These are phyloP conservation scores for Macrotus californicus DNA, from an alignment of 2,113 vertebrate species.

Conservation along the genomic window DNA sequence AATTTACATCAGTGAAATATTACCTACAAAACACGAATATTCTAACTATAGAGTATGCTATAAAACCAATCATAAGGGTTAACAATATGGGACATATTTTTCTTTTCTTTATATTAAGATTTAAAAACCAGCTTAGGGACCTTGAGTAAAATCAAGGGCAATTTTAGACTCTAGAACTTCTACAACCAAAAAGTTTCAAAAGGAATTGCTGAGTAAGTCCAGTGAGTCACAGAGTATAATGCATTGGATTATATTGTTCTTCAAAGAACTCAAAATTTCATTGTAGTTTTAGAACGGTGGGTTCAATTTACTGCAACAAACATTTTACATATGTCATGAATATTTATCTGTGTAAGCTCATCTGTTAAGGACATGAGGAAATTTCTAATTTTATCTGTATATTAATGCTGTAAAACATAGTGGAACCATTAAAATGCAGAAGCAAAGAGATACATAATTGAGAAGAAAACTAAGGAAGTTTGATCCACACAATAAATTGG, in stretches of 20 bases:
- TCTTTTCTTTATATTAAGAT: neutral
- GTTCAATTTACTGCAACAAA: neutral
- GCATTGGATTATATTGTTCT: neutral
- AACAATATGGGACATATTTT: neutral
- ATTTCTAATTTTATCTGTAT: constrained; percentile 29
- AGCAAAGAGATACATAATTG: neutral
- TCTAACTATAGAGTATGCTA: neutral
- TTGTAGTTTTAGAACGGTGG: neutral
- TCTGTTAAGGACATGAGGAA: neutral
- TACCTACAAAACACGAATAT: neutral
- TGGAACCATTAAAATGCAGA: neutral
- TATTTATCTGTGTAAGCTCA: constrained; percentile 20
- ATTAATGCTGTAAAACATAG: neutral
- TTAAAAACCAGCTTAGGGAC: neutral
- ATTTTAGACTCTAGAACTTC: neutral
- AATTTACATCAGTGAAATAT: neutral
- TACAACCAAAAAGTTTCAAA: neutral
- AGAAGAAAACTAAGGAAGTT: constrained; percentile 25
- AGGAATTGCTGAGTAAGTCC: neutral
- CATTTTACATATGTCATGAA: neutral
- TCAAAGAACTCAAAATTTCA: neutral
- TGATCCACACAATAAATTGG: neutral
- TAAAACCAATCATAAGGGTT: neutral
- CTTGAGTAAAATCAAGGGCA: neutral
- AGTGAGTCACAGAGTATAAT: neutral